Base-by-base conservation (phyloP, 2,888 invertebrate genomes). In the Acheta domesticus region DNA sequence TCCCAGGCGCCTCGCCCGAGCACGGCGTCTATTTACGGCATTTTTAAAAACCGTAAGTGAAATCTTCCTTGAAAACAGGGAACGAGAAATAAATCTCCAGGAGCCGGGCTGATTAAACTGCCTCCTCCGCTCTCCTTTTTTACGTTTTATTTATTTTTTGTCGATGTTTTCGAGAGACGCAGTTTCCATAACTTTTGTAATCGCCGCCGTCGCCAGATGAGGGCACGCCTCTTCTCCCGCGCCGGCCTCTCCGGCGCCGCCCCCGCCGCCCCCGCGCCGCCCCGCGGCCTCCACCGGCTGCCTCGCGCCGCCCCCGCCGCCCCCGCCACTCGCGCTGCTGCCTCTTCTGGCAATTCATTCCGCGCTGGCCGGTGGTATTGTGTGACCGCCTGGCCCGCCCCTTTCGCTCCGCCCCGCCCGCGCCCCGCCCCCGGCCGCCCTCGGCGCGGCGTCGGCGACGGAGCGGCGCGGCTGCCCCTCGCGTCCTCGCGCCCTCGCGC, bases 141-240 rank as follows among this genome's bases (percentile, higher is more conserved):
- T 76, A 48, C 76, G 79, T 76, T 79, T 79, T 74, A 74, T 78
- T 78, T 76, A 76, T 79, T 79, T 79, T 79, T 76, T 75, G 76
- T 76, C 62, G 50, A 76, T 79, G 79, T 79, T 79, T 62, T 62
- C 62, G 62, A 62, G 62, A 62, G 62, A 62, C 62, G 62, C 62
- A 62, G 62, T 62, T 62, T 62, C 62, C 62, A 62, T 62, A 62
- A 62, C 62, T 62, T 62, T 62, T 62, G 62, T 62, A 62, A 62
- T 62, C 62, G 62, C 62, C 62, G 62, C 62, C 62, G 62, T 62
- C 62, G 62, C 62, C 62, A 62, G 62, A 62, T 62, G 62, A 62
- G 62, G 14, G 62, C 62, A 62, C 62, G 62, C 62, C 62, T 62
- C 36, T 36, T 36, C 36, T 36, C 36, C 36, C 36, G 49, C 48